phyloP scores from a whole-genome alignment of 64 coral and sea anemone species.

The Actinia equina region DNA sequence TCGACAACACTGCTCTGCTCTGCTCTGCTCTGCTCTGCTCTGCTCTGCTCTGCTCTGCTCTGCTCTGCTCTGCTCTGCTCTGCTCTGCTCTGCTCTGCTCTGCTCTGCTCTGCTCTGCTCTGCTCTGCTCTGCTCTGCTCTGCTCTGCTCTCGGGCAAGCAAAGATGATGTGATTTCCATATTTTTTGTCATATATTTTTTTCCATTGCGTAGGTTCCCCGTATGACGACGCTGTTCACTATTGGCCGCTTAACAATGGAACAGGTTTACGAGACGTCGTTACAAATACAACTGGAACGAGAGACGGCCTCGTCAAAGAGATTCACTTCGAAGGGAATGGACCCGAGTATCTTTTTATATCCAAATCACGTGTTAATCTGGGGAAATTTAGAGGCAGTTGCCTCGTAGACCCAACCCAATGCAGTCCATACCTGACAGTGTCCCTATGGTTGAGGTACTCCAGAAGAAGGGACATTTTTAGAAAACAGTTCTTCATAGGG shows the following conservation, averaged over 20 bases:
- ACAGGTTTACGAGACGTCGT: constrained; percentile 16
- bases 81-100: too few species aligned
- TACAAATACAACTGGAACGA: constrained; percentile 33
- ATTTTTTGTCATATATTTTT: not conserved
- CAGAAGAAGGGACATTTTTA: not conserved
- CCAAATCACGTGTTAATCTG: constrained; percentile 28
- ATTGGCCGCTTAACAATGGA: constrained; percentile 43
- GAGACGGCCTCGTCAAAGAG: constrained; percentile 22
- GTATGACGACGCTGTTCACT: constrained; percentile 29
- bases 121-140: too few species aligned
- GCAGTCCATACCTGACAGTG: constrained; percentile 29
- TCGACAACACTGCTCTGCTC: too few species aligned
- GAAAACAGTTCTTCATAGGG: constrained; percentile 28
- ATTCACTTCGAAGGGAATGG: constrained; percentile 29
- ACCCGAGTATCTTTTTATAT: constrained; percentile 16
- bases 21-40: too few species aligned
- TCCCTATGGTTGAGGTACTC: constrained; percentile 51
- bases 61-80: too few species aligned
- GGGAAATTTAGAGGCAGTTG: constrained; percentile 40
- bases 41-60: too few species aligned
- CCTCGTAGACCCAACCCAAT: constrained; percentile 32
- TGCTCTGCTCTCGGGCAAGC: too few species aligned
- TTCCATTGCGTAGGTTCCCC: not conserved
- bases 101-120: too few species aligned
- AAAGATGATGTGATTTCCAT: not conserved